Conservation (phyloP, 2,113 vertebrate species). For the Desmodus rotundus region DNA sequence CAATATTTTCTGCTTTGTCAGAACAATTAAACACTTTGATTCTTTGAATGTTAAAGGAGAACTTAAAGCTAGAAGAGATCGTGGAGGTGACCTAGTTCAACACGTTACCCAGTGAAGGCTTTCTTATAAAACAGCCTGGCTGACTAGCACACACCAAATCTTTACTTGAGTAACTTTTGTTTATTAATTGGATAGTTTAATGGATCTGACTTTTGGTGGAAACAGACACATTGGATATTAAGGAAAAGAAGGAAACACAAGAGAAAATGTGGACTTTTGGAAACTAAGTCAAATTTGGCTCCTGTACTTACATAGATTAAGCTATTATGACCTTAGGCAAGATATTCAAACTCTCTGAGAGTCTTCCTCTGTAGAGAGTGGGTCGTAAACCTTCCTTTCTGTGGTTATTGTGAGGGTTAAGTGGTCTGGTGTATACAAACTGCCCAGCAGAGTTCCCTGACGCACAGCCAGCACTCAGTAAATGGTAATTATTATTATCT, state of each 20-base stretch:
- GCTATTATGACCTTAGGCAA: not conserved
- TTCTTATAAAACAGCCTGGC: not conserved
- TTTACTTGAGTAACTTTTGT: not conserved
- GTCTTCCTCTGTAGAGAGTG: not conserved
- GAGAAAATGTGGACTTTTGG: not conserved
- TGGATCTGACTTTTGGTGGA: not conserved
- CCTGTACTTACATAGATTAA: not conserved
- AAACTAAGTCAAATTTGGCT: not conserved
- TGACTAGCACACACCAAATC: not conserved
- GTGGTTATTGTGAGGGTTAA: slow-evolving; percentile 26
- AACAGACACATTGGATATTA: not conserved
- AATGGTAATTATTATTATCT: slow-evolving; percentile 62
- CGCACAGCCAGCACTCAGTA: slow-evolving; percentile 27
- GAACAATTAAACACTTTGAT: not conserved
- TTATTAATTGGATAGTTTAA: not conserved
- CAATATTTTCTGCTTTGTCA: not conserved
- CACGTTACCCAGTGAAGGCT: not conserved
- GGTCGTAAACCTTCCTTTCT: not conserved
- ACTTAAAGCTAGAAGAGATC: not conserved
- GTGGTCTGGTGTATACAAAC: not conserved
- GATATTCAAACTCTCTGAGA: not conserved
- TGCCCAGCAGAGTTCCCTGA: slow-evolving; percentile 15
- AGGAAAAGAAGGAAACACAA: not conserved
- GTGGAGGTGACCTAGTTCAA: no score
- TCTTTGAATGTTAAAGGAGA: not conserved